Conservation (phyloP, 2,888 invertebrate genomes). For the Lasioglossum malachurum region DNA sequence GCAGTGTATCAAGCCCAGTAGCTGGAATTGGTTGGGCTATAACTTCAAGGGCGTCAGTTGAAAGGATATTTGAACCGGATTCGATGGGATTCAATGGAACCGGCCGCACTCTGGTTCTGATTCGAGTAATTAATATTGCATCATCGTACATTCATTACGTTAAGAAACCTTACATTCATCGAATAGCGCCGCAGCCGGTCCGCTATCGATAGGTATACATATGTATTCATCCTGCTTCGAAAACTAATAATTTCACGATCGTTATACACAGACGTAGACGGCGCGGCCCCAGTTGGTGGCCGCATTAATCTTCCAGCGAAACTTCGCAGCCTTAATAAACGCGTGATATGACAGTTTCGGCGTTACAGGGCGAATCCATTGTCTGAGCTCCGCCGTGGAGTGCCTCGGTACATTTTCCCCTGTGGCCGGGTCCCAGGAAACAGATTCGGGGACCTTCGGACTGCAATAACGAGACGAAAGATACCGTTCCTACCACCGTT, state of each 20-base stretch:
- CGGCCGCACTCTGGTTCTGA: not conserved
- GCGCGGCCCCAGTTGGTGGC: constrained; percentile 43
- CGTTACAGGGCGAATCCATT: constrained; percentile 60
- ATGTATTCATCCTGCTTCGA: constrained; percentile 59
- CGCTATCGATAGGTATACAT: constrained; percentile 4
- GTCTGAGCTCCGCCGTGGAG: constrained; percentile 36
- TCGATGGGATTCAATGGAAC: not conserved
- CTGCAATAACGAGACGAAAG: not conserved
- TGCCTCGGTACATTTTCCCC: constrained; percentile 34
- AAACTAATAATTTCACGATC: constrained; percentile 68
- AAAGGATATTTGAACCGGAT: constrained; percentile 15
- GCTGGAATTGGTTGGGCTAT: not conserved
- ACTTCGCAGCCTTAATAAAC: constrained; percentile 65
- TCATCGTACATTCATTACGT: constrained; percentile 61
- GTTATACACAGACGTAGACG: constrained; percentile 37
- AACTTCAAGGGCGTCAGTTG: not conserved
- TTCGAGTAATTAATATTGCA: constrained; percentile 64
- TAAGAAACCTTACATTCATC: constrained; percentile 57
- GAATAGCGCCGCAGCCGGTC: constrained; percentile 4
- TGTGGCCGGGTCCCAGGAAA: not conserved
- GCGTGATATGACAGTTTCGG: constrained; percentile 69
- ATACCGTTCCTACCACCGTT: not conserved
- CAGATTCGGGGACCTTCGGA: not conserved
- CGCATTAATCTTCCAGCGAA: constrained; percentile 68
- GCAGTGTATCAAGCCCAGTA: not conserved